Conservation (phyloP, 1,140 invertebrate genomes). For the Heterodera schachtii region DNA sequence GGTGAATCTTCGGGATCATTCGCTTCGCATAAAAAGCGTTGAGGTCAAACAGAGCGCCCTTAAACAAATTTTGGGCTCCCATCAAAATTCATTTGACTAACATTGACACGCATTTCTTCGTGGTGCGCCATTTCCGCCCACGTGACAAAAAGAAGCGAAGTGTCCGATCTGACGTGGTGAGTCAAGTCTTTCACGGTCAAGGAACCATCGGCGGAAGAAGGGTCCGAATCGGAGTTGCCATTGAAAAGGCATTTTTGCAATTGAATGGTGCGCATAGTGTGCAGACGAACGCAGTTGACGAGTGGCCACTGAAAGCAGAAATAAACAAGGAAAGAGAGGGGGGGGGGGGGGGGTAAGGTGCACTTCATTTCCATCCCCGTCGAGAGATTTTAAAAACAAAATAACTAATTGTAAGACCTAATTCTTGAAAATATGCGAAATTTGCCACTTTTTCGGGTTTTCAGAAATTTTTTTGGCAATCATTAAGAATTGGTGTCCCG, state of each 20-base stretch:
- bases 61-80: background rate
- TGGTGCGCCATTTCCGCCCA: conserved; percentile 17
- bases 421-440: too few species aligned
- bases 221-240: background rate
- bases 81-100: conserved; percentile 1
- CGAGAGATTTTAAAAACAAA: too few species aligned
- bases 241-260: conserved; percentile 8
- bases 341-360: background rate
- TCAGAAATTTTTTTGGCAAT: too few species aligned
- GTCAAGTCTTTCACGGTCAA: background rate
- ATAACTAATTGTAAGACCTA: too few species aligned
- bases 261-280: conserved; percentile 34
- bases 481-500: too few species aligned
- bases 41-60: conserved; percentile 41
- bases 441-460: too few species aligned
- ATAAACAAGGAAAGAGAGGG: too few species aligned
- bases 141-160: conserved; percentile 32
- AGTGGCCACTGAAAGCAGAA: conserved; percentile 27
- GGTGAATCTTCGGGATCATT: conserved; percentile 16
- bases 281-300: conserved; percentile 27
- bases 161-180: conserved; percentile 29
- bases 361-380: too few species aligned
- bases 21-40: conserved; percentile 43
- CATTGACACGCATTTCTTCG: background rate
- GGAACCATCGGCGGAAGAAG: too few species aligned